These are phyloP conservation scores for Burhinus oedicnemus DNA, from an alignment of 2,113 vertebrate genomes.

Conservation along the genomic window DNA sequence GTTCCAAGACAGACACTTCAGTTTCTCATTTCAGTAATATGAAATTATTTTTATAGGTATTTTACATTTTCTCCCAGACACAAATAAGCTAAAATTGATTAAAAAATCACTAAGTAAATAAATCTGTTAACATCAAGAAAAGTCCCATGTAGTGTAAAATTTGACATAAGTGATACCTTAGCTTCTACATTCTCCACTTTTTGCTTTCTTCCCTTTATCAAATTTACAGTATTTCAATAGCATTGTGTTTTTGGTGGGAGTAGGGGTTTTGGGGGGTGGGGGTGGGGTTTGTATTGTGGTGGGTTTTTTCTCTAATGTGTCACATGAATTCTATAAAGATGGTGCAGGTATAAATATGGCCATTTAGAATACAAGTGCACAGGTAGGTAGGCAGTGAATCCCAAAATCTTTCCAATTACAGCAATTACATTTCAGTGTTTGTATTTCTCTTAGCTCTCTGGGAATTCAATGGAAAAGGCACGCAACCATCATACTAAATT, in stretches of 20 bases:
- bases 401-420: neutral
- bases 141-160: neutral
- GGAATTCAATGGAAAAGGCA: neutral
- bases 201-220: neutral
- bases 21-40: neutral
- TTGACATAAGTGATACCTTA: neutral
- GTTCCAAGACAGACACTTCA: neutral
- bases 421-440: neutral
- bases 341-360: neutral
- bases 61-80: neutral
- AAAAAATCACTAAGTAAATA: neutral
- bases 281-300: neutral
- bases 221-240: neutral
- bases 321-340: neutral
- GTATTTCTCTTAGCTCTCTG: neutral
- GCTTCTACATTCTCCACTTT: neutral
- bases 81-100: neutral
- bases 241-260: neutral
- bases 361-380: neutral
- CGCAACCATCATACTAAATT: neutral
- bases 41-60: neutral
- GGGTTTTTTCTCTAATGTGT: neutral
- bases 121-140: neutral
- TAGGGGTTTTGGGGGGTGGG: neutral
- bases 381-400: neutral